Percentiles rank a stretch among this genome's conserved stretches.
Conservation (phyloP, 2,797 vertebrate genomes). For the Lagodon rhomboides region DNA sequence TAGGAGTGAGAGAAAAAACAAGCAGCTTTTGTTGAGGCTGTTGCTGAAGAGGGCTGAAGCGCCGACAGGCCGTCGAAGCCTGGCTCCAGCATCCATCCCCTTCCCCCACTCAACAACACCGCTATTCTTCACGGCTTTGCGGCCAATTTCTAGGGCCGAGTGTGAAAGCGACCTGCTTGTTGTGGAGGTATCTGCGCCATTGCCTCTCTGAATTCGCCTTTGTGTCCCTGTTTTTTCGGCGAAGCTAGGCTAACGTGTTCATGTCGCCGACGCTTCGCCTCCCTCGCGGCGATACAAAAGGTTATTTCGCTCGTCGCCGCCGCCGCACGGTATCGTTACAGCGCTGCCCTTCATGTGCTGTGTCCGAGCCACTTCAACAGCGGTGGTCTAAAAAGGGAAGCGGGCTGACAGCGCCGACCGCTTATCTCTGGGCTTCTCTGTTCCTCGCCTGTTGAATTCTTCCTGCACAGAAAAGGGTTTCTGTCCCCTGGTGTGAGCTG, state of each 20-base stretch:
- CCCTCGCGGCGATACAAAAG: conserved; percentile 49
- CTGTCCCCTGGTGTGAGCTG: not conserved
- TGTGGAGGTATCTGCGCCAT: rapidly evolving
- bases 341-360: not conserved
- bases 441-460: conserved; percentile 34
- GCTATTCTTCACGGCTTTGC: conserved; percentile 36
- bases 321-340: not conserved
- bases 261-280: not conserved
- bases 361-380: conserved; percentile 1
- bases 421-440: not conserved
- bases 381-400: not conserved
- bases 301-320: conserved; percentile 39
- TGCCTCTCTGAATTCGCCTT: too few species aligned
- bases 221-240: not conserved
- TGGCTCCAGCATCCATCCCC: conserved; percentile 65
- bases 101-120: conserved; percentile 63
- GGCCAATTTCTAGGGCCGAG: not conserved
- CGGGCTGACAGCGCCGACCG: not conserved
- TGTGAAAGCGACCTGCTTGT: not conserved
- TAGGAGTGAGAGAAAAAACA: not conserved
- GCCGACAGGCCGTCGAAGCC: conserved; percentile 74
- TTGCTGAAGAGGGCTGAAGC: conserved; percentile 24
- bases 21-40: conserved; percentile 18
- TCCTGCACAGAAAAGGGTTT: not conserved
- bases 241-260: not conserved